Conservation (phyloP, 2,113 vertebrate species). For the Erinaceus europaeus region DNA sequence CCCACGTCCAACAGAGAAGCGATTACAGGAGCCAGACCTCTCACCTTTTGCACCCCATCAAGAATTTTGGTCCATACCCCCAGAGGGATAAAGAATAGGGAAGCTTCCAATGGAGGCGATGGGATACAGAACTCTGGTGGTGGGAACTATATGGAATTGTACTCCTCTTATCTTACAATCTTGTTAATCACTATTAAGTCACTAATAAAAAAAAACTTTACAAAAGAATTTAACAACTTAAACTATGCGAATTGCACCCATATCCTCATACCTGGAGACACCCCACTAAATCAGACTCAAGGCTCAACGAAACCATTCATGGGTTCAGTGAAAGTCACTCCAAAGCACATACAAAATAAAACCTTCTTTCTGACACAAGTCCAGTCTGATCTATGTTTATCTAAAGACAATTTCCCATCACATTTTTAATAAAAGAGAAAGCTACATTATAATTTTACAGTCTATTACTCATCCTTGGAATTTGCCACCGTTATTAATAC, state of each 20-base stretch:
- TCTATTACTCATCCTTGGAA: not conserved
- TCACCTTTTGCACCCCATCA: no score
- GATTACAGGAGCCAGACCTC: no score
- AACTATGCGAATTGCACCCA: not conserved
- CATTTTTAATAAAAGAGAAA: slow-evolving; percentile 28
- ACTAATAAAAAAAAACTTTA: no score
- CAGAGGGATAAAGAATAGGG: no score
- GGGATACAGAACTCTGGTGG: no score
- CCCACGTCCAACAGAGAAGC: no score
- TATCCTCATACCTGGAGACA: not conserved
- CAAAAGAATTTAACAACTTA: no score
- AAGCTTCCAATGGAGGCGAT: no score
- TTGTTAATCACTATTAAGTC: no score
- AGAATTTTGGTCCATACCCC: no score
- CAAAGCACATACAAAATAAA: slow-evolving; percentile 1
- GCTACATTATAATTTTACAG: not conserved
- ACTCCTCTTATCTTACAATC: no score
- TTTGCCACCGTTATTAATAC: not conserved
- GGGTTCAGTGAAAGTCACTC: not conserved
- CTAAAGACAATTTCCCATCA: slow-evolving; percentile 13
- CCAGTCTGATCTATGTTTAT: not conserved
- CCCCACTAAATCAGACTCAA: slow-evolving; percentile 13
- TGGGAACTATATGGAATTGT: no score
- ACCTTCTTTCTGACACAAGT: not conserved
- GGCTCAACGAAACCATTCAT: not conserved